phyloP scores from a whole-genome alignment of 2,888 invertebrate species.

The Sinotaia quadrata region DNA sequence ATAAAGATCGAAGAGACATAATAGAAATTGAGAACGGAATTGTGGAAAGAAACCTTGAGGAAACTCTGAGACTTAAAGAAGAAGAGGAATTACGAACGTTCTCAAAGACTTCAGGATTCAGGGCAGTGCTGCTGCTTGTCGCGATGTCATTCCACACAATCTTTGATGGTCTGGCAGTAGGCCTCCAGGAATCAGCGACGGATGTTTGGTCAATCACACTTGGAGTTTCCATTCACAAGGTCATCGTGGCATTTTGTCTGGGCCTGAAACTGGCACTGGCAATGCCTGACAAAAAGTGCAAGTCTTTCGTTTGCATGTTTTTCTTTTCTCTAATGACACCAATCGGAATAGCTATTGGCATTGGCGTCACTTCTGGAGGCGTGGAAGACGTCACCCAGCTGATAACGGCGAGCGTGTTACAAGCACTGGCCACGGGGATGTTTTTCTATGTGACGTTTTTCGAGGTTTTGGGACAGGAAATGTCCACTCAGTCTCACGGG shows the following conservation, averaged over 20 bases:
- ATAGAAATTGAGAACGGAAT: too few species aligned
- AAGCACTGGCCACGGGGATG: constrained; percentile 92
- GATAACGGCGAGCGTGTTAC: constrained; percentile 72
- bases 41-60: too few species aligned
- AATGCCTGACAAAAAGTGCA: constrained; percentile 15
- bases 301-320: constrained; percentile 32
- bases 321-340: constrained; percentile 44
- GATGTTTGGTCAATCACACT: constrained; percentile 66
- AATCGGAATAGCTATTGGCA: constrained; percentile 44
- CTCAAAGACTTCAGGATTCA: too few species aligned
- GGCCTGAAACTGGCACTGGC: constrained; percentile 73
- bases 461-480: constrained; percentile 85
- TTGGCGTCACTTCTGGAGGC: constrained; percentile 35
- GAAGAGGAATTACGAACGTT: too few species aligned
- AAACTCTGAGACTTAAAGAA: too few species aligned
- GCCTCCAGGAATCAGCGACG: constrained; percentile 65
- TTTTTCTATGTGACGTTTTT: constrained; percentile 95
- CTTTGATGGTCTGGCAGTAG: constrained; percentile 77
- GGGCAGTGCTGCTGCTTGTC: constrained; percentile 74
- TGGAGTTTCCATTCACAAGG: constrained; percentile 75
- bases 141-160: constrained; percentile 76
- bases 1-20: too few species aligned
- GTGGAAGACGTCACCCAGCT: constrained; percentile 28
- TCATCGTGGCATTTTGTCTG: constrained; percentile 75
- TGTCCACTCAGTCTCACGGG: constrained; percentile 37